phyloP scores from a whole-genome alignment of 2,797 vertebrate species.

The Eulemur coronatus region DNA sequence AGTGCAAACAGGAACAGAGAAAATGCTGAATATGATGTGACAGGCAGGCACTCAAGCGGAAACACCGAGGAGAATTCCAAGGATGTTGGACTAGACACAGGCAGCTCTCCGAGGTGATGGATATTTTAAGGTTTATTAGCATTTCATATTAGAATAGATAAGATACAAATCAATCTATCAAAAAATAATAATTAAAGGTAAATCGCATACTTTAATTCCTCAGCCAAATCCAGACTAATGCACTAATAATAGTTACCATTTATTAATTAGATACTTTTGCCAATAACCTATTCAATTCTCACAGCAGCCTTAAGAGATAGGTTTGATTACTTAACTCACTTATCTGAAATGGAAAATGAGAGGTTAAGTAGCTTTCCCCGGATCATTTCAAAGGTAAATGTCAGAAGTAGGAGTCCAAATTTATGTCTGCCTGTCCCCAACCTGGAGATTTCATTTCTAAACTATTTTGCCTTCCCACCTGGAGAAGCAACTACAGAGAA shows the following conservation, averaged over 20 bases:
- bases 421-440: background rate
- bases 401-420: background rate
- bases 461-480: conserved; percentile 63
- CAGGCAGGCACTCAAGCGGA: background rate
- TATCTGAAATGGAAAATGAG: conserved; percentile 38
- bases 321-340: background rate
- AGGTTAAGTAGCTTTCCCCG: background rate
- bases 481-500: conserved; percentile 62
- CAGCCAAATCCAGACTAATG: conserved; percentile 8
- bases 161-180: background rate
- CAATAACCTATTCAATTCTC: conserved; percentile 22
- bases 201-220: background rate
- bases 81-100: background rate
- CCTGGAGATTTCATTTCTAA: conserved; percentile 51
- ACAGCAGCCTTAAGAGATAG: background rate
- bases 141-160: background rate
- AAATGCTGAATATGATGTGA: conserved; percentile 19
- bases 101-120: background rate
- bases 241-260: conserved; percentile 14
- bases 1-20: background rate
- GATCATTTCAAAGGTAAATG: conserved; percentile 15
- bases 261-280: conserved; percentile 21
- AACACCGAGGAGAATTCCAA: background rate
- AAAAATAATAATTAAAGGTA: conserved; percentile 36
- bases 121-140: background rate